phyloP scores from a whole-genome alignment of 1,140 invertebrate species.

The Drosophila kanapiae region DNA sequence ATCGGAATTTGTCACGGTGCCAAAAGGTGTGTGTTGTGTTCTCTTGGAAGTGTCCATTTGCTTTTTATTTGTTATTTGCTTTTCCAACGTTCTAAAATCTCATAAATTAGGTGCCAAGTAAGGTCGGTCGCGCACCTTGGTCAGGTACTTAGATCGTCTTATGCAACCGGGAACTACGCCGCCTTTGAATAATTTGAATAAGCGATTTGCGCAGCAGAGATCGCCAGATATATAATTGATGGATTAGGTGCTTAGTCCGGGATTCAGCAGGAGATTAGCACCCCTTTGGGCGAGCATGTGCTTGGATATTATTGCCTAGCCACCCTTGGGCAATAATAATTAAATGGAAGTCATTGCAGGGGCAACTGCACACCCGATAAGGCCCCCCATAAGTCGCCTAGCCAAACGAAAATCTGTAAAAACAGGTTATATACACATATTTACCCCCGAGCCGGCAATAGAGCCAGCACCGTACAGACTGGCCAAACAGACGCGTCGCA shows the following conservation, averaged over 20 bases:
- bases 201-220: conserved; percentile 51
- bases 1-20: conserved; percentile 67
- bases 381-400: conserved; percentile 5
- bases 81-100: conserved; percentile 23
- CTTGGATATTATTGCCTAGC: background rate
- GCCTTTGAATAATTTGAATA: conserved; percentile 13
- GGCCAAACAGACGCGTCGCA: conserved; percentile 19
- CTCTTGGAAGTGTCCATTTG: conserved; percentile 42
- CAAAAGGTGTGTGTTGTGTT: conserved; percentile 69
- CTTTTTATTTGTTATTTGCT: background rate
- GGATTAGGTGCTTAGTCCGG: conserved; percentile 8
- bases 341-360: background rate
- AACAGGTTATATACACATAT: conserved; percentile 43
- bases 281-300: background rate
- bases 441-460: conserved; percentile 43
- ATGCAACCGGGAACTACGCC: conserved; percentile 17
- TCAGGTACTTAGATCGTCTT: conserved; percentile 19
- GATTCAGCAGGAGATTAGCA: conserved; percentile 9
- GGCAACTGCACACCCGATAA: conserved; percentile 15
- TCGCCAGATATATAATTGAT: conserved; percentile 25
- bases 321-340: background rate
- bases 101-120: conserved; percentile 33
- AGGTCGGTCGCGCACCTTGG: conserved; percentile 40
- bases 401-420: conserved; percentile 34
- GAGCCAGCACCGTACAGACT: conserved; percentile 10